Percentiles rank a stretch among this genome's conserved stretches.
Conservation (phyloP, 2,113 vertebrate genomes). For the Phodopus roborovskii region DNA sequence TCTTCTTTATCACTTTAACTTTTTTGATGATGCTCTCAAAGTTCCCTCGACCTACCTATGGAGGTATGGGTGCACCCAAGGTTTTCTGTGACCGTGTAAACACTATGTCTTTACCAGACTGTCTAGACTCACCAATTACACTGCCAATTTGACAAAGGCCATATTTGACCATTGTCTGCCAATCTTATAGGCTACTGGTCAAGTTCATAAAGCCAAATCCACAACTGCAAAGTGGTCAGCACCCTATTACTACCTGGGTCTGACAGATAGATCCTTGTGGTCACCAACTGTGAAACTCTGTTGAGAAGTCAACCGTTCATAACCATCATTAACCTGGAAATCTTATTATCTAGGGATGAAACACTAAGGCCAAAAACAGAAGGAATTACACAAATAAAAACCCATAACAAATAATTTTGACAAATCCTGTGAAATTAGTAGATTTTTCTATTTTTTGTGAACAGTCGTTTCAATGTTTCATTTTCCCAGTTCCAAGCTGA, state of each 20-base stretch:
- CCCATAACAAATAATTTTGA: not conserved
- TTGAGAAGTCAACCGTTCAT: not conserved
- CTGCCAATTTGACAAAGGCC: rapidly evolving
- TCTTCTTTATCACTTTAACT: not conserved
- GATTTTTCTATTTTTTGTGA: not conserved
- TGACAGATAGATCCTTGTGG: not conserved
- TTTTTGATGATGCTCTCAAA: not conserved
- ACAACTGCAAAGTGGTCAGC: rapidly evolving
- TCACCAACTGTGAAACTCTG: not conserved
- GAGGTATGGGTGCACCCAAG: not conserved
- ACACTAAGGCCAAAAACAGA: not conserved
- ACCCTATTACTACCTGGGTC: rapidly evolving
- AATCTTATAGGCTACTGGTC: rapidly evolving
- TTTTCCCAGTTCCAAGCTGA: not conserved
- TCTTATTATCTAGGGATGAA: not conserved
- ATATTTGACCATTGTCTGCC: rapidly evolving
- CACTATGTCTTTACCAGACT: rapidly evolving
- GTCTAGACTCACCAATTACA: not conserved
- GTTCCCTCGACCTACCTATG: not conserved
- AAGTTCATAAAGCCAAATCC: not conserved
- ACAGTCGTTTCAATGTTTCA: not conserved
- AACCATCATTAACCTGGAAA: too few relatives aligned
- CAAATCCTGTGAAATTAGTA: rapidly evolving
- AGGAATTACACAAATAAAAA: not conserved
- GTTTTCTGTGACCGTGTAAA: not conserved